phyloP scores from a whole-genome alignment of 53 echinoderm and acorn worm genomes.

The Patiria pectinifera region DNA sequence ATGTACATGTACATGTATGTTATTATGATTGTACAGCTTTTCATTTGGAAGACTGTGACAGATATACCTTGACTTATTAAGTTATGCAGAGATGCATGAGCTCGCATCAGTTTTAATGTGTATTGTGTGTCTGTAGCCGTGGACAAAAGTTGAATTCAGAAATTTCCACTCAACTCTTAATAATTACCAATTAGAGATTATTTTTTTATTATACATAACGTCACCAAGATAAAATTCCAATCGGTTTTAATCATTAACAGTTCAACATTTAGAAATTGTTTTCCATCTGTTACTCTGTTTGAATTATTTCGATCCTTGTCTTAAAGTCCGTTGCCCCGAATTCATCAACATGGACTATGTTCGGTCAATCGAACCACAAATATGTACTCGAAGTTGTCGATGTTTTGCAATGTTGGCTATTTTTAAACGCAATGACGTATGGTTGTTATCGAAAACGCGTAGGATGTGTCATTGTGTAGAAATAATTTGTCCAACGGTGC shows the following conservation, averaged over 20 bases:
- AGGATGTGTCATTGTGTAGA: neutral
- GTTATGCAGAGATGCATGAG: too few relatives aligned
- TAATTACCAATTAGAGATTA: too few relatives aligned
- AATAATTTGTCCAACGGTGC: neutral
- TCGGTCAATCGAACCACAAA: neutral
- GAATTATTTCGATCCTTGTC: neutral
- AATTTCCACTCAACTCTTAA: too few relatives aligned
- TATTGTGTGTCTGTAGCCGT: too few relatives aligned
- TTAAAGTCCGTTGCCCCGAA: neutral
- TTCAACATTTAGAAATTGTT: neutral
- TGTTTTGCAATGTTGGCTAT: neutral
- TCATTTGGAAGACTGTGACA: too few relatives aligned
- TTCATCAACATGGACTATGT: neutral
- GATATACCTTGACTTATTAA: too few relatives aligned
- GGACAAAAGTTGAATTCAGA: too few relatives aligned
- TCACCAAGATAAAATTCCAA: too few relatives aligned
- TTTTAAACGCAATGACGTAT: neutral
- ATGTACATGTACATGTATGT: too few relatives aligned
- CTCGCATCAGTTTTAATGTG: too few relatives aligned
- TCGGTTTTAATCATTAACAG: neutral
- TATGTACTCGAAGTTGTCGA: neutral
- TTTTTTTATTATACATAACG: too few relatives aligned
- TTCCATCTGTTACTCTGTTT: neutral
- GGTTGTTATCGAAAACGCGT: neutral
- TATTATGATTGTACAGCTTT: too few relatives aligned